Conservation (phyloP, 2,797 vertebrate genomes). For the Acrossocheilus fasciatus region DNA sequence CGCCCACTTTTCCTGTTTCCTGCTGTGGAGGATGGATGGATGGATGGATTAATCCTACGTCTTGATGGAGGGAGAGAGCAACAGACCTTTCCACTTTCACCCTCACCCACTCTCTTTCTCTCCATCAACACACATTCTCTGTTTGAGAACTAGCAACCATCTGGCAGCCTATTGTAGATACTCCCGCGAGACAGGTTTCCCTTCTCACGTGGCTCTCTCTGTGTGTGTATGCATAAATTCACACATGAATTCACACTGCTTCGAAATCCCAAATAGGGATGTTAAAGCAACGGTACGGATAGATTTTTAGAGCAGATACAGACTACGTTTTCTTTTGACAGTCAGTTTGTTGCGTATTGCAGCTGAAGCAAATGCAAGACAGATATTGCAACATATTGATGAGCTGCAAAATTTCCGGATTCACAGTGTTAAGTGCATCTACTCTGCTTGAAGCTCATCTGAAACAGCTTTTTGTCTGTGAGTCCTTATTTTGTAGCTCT, state of each 20-base stretch:
- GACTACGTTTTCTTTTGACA: background rate
- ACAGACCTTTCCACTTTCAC: conserved; percentile 64
- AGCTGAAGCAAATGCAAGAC: conserved; percentile 6
- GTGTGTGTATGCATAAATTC: background rate
- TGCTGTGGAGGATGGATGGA: conserved; percentile 56
- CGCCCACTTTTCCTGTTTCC: conserved; percentile 34
- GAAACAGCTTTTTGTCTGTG: conserved; percentile 20
- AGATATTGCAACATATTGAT: background rate
- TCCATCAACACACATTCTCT: conserved; percentile 17
- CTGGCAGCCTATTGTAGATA: conserved; percentile 40
- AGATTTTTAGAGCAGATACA: background rate
- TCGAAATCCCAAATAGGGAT: background rate
- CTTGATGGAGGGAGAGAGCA: conserved; percentile 34
- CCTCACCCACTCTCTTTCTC: conserved; percentile 26
- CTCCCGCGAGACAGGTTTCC: background rate
- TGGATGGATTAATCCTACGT: conserved; percentile 33
- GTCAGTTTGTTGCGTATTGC: conserved; percentile 1
- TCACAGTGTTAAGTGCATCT: conserved; percentile 20
- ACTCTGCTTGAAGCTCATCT: background rate
- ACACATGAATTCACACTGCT: conserved; percentile 12
- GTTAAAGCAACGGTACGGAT: background rate
- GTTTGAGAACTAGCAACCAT: conserved; percentile 41
- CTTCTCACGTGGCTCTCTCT: conserved; percentile 4
- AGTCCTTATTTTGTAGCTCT: conserved; percentile 5
- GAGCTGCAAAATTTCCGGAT: background rate